Evolutionary conservation across 2,113 vertebrate species (phyloP).

Genomic region (Eptesicus fuscus): DNA sequence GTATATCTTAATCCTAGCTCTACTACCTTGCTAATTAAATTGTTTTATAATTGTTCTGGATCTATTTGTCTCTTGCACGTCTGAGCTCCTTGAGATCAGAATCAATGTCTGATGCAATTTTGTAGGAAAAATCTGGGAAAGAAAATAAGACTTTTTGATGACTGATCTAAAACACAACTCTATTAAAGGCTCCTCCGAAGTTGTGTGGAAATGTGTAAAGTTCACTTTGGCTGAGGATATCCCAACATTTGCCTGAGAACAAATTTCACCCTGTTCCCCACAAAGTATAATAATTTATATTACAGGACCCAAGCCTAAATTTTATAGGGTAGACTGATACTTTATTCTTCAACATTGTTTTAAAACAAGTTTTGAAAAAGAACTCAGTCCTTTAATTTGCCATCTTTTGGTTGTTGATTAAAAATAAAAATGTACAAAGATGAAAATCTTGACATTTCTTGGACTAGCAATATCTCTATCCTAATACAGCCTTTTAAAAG

Average conservation of each 20-base stretch:
- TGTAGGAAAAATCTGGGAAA: not conserved
- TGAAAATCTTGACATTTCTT: slow-evolving; percentile 9
- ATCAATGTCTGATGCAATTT: not conserved
- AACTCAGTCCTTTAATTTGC: not conserved
- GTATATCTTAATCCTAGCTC: not conserved
- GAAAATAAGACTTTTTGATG: not conserved
- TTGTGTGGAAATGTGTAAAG: not conserved
- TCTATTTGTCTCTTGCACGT: not conserved
- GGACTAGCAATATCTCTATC: not conserved
- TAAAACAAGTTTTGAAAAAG: slow-evolving; percentile 24
- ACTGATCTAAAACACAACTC: not conserved
- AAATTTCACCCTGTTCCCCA: not conserved
- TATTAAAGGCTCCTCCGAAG: not conserved
- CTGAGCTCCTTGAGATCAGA: not conserved
- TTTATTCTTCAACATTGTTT: slow-evolving; percentile 27
- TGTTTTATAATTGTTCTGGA: not conserved
- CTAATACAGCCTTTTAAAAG: not conserved
- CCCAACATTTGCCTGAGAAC: not conserved
- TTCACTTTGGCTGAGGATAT: slow-evolving; percentile 1
- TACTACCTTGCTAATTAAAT: not conserved
- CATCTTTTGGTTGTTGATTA: not conserved
- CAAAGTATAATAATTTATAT: not conserved
- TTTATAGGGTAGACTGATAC: not conserved
- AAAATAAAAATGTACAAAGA: slow-evolving; percentile 1
- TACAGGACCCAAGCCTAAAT: not conserved